Base-by-base conservation (phyloP, 2,888 invertebrate species). In the Subacronicta megacephala region DNA sequence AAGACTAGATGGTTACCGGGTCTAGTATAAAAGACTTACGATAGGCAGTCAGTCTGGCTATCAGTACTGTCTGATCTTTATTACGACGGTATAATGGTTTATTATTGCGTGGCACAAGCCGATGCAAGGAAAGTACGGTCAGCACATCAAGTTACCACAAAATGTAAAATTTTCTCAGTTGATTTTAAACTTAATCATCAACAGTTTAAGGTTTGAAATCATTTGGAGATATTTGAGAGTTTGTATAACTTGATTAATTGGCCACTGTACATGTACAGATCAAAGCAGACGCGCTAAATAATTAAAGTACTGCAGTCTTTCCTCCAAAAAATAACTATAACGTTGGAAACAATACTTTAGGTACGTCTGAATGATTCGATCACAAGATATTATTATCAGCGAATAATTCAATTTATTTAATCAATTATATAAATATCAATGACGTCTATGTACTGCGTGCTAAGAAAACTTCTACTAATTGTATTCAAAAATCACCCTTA, bases 221-320 rank as follows among this genome's bases (percentile, higher is more conserved):
- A n/a, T n/a, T n/a, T n/a, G n/a, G n/a, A n/a, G n/a, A n/a, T n/a
- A n/a, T n/a, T n/a, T n/a, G n/a, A n/a, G n/a, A n/a, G n/a, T n/a
- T n/a, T n/a, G n/a, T n/a, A n/a, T n/a, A n/a, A n/a, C n/a, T n/a
- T n/a, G n/a, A n/a, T n/a, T n/a, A n/a, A n/a, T n/a, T n/a, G n/a
- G n/a, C n/a, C n/a, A n/a, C n/a, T n/a, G n/a, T 31, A 31, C n/a
- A 31, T n/a, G 4, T 10, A n/a, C n/a, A 31, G 31, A n/a, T n/a
- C 31, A 2, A 4, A 31, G n/a, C 12, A 43, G 29, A 49, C 35
- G 51, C 31, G 51, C 36, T 23, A 52, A 44, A 37, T 44, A 29
- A 40, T 58, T 44, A 42, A 37, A 44, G 51, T 44, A 51, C 58
- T 52, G 51, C 65, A 66, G 64, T 64, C 70, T 70, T 70, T 50